These are phyloP conservation scores for Rhimphoctona megacephalus DNA, from an alignment of 2,888 invertebrate species.

Conservation along the genomic window DNA sequence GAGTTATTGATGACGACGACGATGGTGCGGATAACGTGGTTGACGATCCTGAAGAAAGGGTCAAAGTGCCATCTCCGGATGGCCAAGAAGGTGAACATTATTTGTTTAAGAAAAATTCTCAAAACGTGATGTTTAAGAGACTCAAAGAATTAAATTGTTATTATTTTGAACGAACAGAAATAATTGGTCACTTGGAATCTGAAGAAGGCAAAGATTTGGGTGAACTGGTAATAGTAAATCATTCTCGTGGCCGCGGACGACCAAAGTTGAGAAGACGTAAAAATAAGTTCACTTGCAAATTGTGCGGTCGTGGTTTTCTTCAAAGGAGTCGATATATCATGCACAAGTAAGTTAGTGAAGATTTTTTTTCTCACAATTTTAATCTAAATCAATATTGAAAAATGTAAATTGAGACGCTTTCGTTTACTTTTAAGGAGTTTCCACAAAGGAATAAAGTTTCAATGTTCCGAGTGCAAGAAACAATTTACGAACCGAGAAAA, in stretches of 20 bases:
- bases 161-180: conserved; percentile 80
- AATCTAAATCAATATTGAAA: background rate
- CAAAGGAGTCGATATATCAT: conserved; percentile 85
- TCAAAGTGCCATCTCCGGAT: conserved; percentile 74
- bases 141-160: background rate
- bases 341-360: conserved; percentile 83
- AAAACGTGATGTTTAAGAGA: background rate
- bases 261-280: conserved; percentile 85
- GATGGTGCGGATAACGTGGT: conserved; percentile 81
- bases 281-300: conserved; percentile 85
- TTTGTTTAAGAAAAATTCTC: conserved; percentile 11
- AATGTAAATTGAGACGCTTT: background rate
- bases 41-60: conserved; percentile 78
- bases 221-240: conserved; percentile 88
- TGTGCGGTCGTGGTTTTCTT: conserved; percentile 86
- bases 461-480: conserved; percentile 86
- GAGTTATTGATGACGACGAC: conserved; percentile 88
- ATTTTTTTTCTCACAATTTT: conserved; percentile 12
- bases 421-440: conserved; percentile 79
- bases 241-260: conserved; percentile 86
- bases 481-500: conserved; percentile 85
- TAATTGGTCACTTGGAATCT: conserved; percentile 89
- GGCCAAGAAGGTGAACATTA: conserved; percentile 78
- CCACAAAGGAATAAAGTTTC: conserved; percentile 88
- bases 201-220: conserved; percentile 87